phyloP scores from a whole-genome alignment of 1,140 invertebrate species.

The Cherax destructor region DNA sequence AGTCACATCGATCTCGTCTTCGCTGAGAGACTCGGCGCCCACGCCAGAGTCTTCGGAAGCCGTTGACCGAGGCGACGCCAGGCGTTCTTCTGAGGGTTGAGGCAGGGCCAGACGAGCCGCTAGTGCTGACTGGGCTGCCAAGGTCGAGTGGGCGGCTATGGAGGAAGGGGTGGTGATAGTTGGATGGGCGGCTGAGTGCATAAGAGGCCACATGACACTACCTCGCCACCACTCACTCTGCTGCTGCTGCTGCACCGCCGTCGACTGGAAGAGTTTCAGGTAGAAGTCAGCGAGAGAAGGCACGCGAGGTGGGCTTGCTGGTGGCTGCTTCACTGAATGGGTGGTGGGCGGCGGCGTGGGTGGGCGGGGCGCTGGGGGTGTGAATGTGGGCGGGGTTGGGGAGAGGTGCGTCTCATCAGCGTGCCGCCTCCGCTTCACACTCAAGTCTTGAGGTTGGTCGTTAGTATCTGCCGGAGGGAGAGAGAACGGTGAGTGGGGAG shows the following conservation, averaged over 20 bases:
- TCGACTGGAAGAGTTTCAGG: conserved; percentile 60
- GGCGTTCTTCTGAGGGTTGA: conserved; percentile 46
- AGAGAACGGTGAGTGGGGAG: not conserved
- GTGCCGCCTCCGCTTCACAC: conserved; percentile 54
- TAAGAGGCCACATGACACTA: conserved; percentile 42
- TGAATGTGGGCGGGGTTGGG: not conserved
- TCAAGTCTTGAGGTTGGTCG: conserved; percentile 60
- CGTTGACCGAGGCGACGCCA: conserved; percentile 65
- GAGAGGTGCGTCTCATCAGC: not conserved
- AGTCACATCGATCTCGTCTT: conserved; percentile 65
- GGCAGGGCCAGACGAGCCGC: conserved; percentile 43
- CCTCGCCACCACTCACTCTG: conserved; percentile 37
- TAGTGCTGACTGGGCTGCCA: conserved; percentile 19
- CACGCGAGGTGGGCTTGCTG: conserved; percentile 48
- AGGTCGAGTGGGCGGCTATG: conserved; percentile 28
- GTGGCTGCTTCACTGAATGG: not conserved
- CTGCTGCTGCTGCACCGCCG: conserved; percentile 57
- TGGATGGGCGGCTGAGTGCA: conserved; percentile 23
- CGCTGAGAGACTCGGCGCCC: conserved; percentile 50
- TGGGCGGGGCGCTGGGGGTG: not conserved
- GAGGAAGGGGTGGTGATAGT: conserved; percentile 17
- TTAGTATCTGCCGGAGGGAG: conserved; percentile 6
- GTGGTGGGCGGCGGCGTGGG: not conserved
- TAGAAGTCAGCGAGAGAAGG: conserved; percentile 57
- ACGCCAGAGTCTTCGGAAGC: conserved; percentile 67